These are phyloP conservation scores for Dendroctonus valens DNA, from an alignment of 1,140 invertebrate genomes.

Conservation along the genomic window DNA sequence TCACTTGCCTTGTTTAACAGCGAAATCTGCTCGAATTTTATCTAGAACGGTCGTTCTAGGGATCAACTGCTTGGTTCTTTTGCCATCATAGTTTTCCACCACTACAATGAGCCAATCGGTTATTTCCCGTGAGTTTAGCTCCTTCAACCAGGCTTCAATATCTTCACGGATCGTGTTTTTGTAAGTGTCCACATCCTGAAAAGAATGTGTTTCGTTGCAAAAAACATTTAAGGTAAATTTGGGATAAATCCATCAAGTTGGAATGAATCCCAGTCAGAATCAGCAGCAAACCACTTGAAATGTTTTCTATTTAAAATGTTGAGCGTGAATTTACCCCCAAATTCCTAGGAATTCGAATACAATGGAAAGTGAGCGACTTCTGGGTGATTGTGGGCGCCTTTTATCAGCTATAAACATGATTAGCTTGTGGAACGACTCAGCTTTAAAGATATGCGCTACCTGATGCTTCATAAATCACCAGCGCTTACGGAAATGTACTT, in stretches of 20 bases:
- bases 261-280: too few relatives aligned
- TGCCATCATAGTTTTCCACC: conserved; percentile 88
- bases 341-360: too few relatives aligned
- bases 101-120: conserved; percentile 93
- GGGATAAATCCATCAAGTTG: too few relatives aligned
- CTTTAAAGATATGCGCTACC: not conserved
- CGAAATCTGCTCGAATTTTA: conserved; percentile 93
- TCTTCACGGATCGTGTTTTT: conserved; percentile 83
- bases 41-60: conserved; percentile 91
- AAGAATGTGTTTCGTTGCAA: conserved; percentile 34
- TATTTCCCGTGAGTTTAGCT: conserved; percentile 71
- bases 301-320: too few relatives aligned
- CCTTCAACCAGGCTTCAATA: conserved; percentile 83
- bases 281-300: too few relatives aligned
- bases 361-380: too few relatives aligned
- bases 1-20: conserved; percentile 75
- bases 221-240: too few relatives aligned
- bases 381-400: too few relatives aligned
- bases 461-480: not conserved
- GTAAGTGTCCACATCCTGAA: conserved; percentile 88
- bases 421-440: not conserved
- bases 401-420: not conserved
- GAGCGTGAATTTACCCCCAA: too few relatives aligned
- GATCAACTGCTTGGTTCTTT: conserved; percentile 88
- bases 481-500: too few relatives aligned